Percentiles rank a stretch among this genome's conserved stretches.
Evolutionary conservation across 2,797 vertebrate species (phyloP).

Genomic region (Fratercula arctica): DNA sequence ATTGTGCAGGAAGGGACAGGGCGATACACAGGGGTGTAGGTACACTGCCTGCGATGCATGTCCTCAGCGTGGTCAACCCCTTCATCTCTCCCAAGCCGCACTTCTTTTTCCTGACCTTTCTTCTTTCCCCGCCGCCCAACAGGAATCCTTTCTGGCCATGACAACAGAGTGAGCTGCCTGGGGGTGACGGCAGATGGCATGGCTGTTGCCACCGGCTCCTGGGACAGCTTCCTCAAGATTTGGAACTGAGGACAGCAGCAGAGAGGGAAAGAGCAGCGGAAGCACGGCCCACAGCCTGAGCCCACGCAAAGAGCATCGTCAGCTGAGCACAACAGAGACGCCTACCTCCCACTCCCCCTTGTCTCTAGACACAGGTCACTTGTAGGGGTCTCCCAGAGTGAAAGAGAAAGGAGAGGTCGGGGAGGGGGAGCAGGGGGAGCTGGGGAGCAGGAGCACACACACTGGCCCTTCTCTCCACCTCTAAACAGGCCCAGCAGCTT

Average conservation of each 20-base stretch:
- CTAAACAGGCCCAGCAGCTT: not conserved
- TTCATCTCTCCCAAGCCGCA: not conserved
- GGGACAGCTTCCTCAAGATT: constrained; percentile 99
- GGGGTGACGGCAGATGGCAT: constrained; percentile 93
- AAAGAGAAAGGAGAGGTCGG: not conserved
- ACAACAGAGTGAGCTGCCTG: constrained; percentile 98
- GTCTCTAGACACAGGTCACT: constrained; percentile 40
- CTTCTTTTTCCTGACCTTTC: constrained; percentile 73
- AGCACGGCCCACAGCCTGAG: not conserved
- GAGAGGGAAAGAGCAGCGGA: not conserved
- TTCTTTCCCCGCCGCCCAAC: not conserved
- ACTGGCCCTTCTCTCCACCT: not conserved
- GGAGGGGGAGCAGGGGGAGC: not conserved
- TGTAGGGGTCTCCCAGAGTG: constrained; percentile 23
- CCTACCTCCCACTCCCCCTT: constrained; percentile 46
- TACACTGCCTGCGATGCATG: fast-evolving
- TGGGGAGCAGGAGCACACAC: not conserved
- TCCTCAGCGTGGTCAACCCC: not conserved
- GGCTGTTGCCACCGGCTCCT: constrained; percentile 96
- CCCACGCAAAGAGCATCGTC: not conserved
- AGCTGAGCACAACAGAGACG: constrained; percentile 21
- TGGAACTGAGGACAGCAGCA: constrained; percentile 85
- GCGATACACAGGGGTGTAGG: fast-evolving
- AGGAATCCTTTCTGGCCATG: constrained; percentile 94
- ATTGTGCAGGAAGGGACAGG: not conserved